Evolutionary conservation across 1,140 invertebrate species (phyloP).

Genomic region (Caenorhabditis brenneri): DNA sequence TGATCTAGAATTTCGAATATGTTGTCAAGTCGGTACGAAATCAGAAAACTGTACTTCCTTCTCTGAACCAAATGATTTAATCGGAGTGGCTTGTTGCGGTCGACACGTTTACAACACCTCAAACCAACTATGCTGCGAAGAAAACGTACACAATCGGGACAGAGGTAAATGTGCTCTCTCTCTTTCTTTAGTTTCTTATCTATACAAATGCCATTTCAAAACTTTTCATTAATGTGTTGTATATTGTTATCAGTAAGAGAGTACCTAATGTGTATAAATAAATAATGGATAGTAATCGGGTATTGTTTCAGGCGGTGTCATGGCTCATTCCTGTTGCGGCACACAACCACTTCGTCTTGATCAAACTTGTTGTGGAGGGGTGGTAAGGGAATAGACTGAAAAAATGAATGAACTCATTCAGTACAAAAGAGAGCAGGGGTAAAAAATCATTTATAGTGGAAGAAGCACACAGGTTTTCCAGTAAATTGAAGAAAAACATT

Average conservation of each 20-base stretch:
- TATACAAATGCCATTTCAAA: no score
- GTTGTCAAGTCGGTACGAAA: constrained; percentile 16
- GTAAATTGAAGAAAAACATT: no score
- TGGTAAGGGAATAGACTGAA: neutral
- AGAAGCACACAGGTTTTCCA: no score
- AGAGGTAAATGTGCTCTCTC: neutral
- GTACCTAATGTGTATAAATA: constrained; percentile 20
- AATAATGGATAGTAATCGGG: constrained; percentile 20
- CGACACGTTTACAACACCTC: constrained; percentile 16
- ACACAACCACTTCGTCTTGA: neutral
- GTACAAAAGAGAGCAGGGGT: neutral
- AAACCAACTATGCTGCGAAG: constrained; percentile 14
- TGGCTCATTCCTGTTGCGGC: constrained; percentile 28
- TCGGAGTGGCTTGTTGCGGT: constrained; percentile 4
- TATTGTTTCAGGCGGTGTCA: constrained; percentile 41
- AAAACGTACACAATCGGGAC: constrained; percentile 21
- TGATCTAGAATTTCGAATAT: neutral
- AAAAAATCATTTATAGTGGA: neutral
- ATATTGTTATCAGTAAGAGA: neutral
- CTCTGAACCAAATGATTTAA: neutral
- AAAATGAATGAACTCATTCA: no score
- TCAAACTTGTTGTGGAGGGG: constrained; percentile 17
- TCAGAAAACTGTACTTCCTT: constrained; percentile 5
- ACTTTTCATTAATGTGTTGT: neutral
- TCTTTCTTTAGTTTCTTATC: neutral